Base-by-base conservation (phyloP, 2,888 invertebrate genomes). In the Emmelina monodactyla region DNA sequence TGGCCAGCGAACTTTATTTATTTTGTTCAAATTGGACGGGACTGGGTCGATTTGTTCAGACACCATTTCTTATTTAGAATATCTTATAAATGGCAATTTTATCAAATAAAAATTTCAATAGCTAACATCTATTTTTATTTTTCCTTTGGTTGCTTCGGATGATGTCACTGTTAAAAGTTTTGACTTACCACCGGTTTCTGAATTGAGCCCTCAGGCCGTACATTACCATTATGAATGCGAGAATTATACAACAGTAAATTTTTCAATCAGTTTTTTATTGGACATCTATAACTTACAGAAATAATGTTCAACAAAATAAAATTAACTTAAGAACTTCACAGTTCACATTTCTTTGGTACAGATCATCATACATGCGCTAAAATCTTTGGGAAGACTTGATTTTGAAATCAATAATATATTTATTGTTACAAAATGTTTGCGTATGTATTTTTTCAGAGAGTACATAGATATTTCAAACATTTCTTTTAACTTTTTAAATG, bases 11-110 rank as follows among this genome's bases (percentile, higher is more conserved):
- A 65, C 56, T 68, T 62, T 67, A 73, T 72, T 75, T 72, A 68
- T 67, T 71, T 67, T 65, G 60, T 65, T 64, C 61, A 56, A 55
- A 52, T 58, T 56, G 58, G 58, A 60, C 63, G 60, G 57, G 58
- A 59, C 56, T 53, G 51, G 55, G 56, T 57, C 53, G 55, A 62
- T 57, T 60, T 56, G 52, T 59, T 66, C 63, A 51, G 47, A 61
- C 56, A 62, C 52, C 50, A 55, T 62, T 65, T 61, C 56, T 51
- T 60, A 57, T 49, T 56, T 63, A 63, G 58, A 55, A 60, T 49
- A 62, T 60, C 51, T 46, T 59, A 55, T 59, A 60, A 63, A 66
- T 58, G 58, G 59, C 59, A 66, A 68, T 63, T 67, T 69, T 68
- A 66, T 63, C 49, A 50, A 64, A 25, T 25, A 25, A 4, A n/a